These are phyloP conservation scores for Chydorus sphaericus DNA, from an alignment of 2,888 invertebrate genomes.

Conservation along the genomic window DNA sequence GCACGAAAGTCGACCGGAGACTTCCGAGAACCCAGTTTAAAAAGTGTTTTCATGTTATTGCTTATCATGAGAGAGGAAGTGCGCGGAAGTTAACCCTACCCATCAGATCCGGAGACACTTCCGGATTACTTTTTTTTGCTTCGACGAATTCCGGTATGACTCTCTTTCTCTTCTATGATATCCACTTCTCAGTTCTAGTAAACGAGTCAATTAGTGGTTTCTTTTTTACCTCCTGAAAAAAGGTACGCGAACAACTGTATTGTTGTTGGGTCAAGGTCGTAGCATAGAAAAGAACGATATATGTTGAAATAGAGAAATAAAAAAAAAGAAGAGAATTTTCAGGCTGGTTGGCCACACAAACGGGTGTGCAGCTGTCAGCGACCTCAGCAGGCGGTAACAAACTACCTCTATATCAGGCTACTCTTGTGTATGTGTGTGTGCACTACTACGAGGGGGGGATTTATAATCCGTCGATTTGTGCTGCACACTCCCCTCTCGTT, in stretches of 20 bases:
- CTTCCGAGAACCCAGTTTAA: no score
- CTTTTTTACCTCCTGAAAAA: no score
- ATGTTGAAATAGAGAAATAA: background rate
- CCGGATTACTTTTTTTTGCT: no score
- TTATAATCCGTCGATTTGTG: constrained; percentile 5
- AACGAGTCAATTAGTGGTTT: background rate
- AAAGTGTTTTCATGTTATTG: no score
- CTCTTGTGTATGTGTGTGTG: no score
- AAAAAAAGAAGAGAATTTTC: background rate
- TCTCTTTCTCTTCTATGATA: no score
- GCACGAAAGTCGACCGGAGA: no score
- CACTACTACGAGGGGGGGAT: background rate
- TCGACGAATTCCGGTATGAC: no score
- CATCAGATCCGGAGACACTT: no score
- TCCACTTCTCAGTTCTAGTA: no score
- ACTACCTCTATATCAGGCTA: background rate
- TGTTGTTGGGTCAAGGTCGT: background rate
- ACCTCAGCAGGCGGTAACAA: constrained; percentile 1
- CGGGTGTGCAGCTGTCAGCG: background rate
- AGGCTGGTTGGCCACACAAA: background rate
- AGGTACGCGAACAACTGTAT: no score
- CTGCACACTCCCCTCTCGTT: background rate
- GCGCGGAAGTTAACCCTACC: constrained; percentile 1
- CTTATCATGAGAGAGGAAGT: constrained; percentile 4
- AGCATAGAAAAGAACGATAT: background rate